A percentile compares a stretch with the other conserved stretches of the same genome.
Conservation (phyloP, 2,888 invertebrate genomes). For the Tenodera sinensis region DNA sequence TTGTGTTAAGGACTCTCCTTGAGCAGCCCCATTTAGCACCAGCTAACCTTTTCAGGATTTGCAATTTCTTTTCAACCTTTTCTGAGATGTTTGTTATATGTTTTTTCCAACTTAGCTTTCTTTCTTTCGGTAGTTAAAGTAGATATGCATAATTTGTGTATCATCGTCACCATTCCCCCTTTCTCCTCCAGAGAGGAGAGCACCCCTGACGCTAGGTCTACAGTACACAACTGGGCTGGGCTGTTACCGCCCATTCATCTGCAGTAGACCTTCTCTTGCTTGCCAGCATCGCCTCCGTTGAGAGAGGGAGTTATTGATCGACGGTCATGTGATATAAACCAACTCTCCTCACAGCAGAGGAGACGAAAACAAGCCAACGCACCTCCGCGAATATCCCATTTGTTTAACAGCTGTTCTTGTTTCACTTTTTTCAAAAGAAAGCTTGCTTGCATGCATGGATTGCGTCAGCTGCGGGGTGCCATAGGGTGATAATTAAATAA, state of each 20-base stretch:
- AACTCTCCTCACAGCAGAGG: not conserved
- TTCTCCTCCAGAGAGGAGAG: too few relatives aligned
- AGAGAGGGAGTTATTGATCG: constrained; percentile 25
- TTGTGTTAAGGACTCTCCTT: too few relatives aligned
- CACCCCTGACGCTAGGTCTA: too few relatives aligned
- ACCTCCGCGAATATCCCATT: constrained; percentile 36
- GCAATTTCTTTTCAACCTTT: too few relatives aligned
- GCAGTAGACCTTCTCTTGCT: not conserved
- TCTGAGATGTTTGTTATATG: too few relatives aligned
- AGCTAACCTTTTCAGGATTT: too few relatives aligned
- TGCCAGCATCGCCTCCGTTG: not conserved
- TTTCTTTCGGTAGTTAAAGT: too few relatives aligned
- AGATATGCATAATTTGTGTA: too few relatives aligned
- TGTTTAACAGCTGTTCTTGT: constrained; percentile 33
- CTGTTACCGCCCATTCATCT: constrained; percentile 20
- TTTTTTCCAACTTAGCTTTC: too few relatives aligned
- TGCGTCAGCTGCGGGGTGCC: not conserved
- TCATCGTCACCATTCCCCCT: too few relatives aligned
- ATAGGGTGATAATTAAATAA: too few relatives aligned
- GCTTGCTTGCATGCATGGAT: not conserved
- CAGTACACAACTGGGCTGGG: not conserved
- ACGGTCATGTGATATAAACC: constrained; percentile 19
- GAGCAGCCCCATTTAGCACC: too few relatives aligned
- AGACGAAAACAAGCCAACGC: not conserved
- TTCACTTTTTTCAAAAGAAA: not conserved